These are phyloP conservation scores for Scarus forsteni DNA, from an alignment of 2,797 vertebrate species.

Conservation along the genomic window DNA sequence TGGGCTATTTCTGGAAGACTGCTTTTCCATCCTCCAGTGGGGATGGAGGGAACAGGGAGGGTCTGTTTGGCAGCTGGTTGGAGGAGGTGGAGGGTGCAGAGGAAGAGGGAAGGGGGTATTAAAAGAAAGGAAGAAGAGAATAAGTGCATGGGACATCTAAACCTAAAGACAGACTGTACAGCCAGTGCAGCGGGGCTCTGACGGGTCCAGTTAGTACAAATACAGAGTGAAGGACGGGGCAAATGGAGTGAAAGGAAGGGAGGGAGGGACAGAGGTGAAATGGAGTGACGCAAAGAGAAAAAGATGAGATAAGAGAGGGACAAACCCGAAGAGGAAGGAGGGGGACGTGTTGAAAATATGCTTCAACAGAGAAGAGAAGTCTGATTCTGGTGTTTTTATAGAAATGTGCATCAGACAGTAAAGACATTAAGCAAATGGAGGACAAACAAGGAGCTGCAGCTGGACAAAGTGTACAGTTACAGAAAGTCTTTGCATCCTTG, in stretches of 20 bases:
- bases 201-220: slow-evolving; percentile 10
- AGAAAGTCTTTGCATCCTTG: too few species aligned
- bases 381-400: neutral
- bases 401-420: neutral
- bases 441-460: too few species aligned
- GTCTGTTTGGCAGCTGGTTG: slow-evolving; percentile 75
- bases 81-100: slow-evolving; percentile 49
- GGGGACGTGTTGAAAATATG: neutral
- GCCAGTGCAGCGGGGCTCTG: slow-evolving; percentile 27
- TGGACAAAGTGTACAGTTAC: too few species aligned
- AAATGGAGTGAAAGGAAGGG: neutral
- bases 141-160: slow-evolving; percentile 45
- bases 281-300: slow-evolving; percentile 9
- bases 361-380: neutral
- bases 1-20: slow-evolving; percentile 81
- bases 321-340: neutral
- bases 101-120: slow-evolving; percentile 10
- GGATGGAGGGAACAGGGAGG: slow-evolving; percentile 73
- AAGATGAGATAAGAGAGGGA: slow-evolving; percentile 34
- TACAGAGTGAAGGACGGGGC: neutral
- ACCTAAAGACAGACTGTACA: slow-evolving; percentile 37
- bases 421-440: neutral
- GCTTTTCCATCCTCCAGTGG: slow-evolving; percentile 72
- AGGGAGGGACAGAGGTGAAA: slow-evolving; percentile 5
- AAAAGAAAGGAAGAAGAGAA: slow-evolving; percentile 27